A percentile compares a stretch with the other conserved stretches of the same genome.
phyloP scores from a whole-genome alignment of 2,797 vertebrate species.

The Chrysocyon brachyurus region DNA sequence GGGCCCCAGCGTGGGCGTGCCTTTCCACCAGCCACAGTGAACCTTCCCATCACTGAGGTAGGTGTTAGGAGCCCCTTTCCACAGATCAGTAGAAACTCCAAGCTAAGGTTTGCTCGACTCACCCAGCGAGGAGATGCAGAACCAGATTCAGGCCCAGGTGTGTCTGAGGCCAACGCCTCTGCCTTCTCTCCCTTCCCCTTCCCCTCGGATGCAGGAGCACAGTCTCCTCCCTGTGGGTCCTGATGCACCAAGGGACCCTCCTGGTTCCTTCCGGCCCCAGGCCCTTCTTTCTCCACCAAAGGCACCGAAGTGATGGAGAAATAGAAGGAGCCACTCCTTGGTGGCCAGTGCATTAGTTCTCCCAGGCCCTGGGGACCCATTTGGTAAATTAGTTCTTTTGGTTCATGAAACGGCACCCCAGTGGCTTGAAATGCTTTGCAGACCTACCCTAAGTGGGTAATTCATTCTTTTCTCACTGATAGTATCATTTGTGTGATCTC shows the following conservation, averaged over 20 bases:
- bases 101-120: background rate
- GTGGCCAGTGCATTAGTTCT: background rate
- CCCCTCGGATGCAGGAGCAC: rapidly evolving
- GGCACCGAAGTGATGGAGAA: background rate
- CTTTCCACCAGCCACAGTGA: background rate
- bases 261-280: background rate
- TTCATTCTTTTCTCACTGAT: constrained; percentile 59
- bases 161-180: background rate
- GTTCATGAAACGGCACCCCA: constrained; percentile 53
- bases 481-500: background rate
- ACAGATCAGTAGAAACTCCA: background rate
- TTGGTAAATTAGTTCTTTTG: constrained; percentile 67
- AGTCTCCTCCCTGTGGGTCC: rapidly evolving
- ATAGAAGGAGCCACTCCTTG: background rate
- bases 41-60: background rate
- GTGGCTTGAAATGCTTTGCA: constrained; percentile 57
- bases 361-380: constrained; percentile 58
- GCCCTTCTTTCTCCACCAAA: background rate
- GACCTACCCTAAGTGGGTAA: constrained; percentile 24
- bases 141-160: background rate
- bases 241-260: background rate
- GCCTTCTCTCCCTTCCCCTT: background rate
- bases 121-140: background rate
- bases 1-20: no score
- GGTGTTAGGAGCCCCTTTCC: background rate